Evolutionary conservation across 2,113 vertebrate species (phyloP).

Genomic region (Rattus rattus): DNA sequence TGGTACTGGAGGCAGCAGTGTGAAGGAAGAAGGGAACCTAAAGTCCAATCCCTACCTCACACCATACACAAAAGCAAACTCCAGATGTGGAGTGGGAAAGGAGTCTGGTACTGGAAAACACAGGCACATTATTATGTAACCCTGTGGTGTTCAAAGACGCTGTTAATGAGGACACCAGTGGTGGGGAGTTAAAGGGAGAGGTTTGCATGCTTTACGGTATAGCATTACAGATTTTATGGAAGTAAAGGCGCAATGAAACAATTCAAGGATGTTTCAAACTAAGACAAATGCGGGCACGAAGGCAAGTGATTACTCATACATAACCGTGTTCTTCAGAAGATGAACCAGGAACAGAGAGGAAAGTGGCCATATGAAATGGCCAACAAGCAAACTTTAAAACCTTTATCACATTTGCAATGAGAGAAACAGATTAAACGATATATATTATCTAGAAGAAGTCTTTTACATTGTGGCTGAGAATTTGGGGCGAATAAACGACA

Average conservation of each 20-base stretch:
- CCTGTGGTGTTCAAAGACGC: neutral
- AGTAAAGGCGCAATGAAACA: conserved; percentile 14
- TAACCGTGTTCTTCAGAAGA: neutral
- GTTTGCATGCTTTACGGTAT: neutral
- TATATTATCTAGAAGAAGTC: neutral
- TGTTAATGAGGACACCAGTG: neutral
- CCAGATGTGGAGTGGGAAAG: conserved; percentile 9
- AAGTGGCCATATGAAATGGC: neutral
- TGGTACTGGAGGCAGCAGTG: neutral
- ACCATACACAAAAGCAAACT: neutral
- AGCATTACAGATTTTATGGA: neutral
- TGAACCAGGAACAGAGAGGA: neutral
- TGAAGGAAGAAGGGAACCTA: neutral
- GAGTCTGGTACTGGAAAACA: neutral
- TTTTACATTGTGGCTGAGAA: neutral
- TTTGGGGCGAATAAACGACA: neutral
- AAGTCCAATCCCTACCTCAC: neutral
- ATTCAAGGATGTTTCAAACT: neutral
- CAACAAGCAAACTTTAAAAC: neutral
- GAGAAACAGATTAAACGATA: neutral
- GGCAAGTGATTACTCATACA: neutral
- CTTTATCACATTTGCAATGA: neutral
- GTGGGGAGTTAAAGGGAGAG: neutral
- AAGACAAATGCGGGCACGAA: conserved; percentile 17
- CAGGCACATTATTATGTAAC: neutral